These are phyloP conservation scores for Danaus melanippus DNA, from an alignment of 1,140 invertebrate species.

Conservation along the genomic window DNA sequence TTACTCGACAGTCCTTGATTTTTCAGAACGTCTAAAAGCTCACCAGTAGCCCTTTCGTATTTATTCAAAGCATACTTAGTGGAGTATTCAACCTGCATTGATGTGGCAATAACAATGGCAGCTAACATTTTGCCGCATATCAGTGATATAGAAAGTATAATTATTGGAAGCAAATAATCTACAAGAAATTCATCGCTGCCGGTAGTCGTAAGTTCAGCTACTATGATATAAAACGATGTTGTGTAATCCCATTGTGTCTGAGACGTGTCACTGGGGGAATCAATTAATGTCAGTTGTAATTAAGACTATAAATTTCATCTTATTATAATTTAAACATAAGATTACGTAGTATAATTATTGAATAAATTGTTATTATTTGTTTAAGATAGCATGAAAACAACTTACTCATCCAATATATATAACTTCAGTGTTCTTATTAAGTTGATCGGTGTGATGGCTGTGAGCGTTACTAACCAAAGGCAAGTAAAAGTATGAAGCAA, in stretches of 20 bases:
- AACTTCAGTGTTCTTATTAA: conserved; percentile 46
- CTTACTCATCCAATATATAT: conserved; percentile 51
- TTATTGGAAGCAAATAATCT: conserved; percentile 35
- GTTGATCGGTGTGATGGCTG: conserved; percentile 33
- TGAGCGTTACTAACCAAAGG: conserved; percentile 43
- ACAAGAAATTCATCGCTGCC: conserved; percentile 54
- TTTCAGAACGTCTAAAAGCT: conserved; percentile 54
- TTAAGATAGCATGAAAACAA: conserved; percentile 1
- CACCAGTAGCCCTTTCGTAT: conserved; percentile 50
- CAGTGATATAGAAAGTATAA: conserved; percentile 41
- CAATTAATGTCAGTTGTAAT: not conserved
- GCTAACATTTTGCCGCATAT: conserved; percentile 51
- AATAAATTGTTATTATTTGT: not conserved
- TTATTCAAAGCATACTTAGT: conserved; percentile 46
- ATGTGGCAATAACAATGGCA: conserved; percentile 43
- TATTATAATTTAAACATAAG: not conserved
- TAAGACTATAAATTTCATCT: too few relatives aligned
- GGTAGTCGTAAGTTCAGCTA: conserved; percentile 45
- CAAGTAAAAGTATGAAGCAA: conserved; percentile 54
- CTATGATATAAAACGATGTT: conserved; percentile 47
- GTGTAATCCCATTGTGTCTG: conserved; percentile 50
- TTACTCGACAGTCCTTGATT: conserved; percentile 61
- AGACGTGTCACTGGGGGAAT: conserved; percentile 34
- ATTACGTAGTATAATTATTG: not conserved
- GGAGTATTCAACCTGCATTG: conserved; percentile 53